Evolutionary conservation across 2,888 invertebrate species (phyloP).

Genomic region (Hyposoter didymator): DNA sequence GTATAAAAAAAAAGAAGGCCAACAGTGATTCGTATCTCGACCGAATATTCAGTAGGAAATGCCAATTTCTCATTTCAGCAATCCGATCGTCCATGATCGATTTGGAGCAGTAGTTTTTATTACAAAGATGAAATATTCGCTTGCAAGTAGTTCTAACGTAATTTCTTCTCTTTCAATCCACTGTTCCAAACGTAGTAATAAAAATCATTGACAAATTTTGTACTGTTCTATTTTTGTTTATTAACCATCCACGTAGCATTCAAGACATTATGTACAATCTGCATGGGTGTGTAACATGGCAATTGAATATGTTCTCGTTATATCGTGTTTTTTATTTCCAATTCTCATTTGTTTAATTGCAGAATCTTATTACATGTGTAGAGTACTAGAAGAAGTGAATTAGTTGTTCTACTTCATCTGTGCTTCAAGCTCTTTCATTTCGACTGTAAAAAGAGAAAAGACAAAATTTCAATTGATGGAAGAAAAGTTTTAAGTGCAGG

Average conservation of each 20-base stretch:
- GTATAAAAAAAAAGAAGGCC: neutral
- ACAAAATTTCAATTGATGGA: constrained; percentile 58
- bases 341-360: constrained; percentile 37
- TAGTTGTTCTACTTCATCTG: constrained; percentile 51
- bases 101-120: neutral
- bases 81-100: neutral
- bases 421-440: constrained; percentile 80
- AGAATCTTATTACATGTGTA: constrained; percentile 58
- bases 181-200: neutral
- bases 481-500: neutral
- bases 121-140: neutral
- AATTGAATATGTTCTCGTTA: constrained; percentile 8
- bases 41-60: neutral
- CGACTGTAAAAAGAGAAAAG: constrained; percentile 83
- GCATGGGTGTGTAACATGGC: constrained; percentile 29
- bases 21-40: neutral
- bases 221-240: constrained; percentile 7
- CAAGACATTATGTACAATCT: constrained; percentile 16
- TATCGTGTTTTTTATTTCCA: constrained; percentile 12
- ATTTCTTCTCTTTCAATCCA: neutral
- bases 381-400: constrained; percentile 58
- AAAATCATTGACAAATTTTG: neutral
- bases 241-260: constrained; percentile 10
- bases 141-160: neutral
- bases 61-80: neutral